Evolutionary conservation across 2,113 vertebrate genomes (phyloP).

Genomic region (Mesocricetus auratus): DNA sequence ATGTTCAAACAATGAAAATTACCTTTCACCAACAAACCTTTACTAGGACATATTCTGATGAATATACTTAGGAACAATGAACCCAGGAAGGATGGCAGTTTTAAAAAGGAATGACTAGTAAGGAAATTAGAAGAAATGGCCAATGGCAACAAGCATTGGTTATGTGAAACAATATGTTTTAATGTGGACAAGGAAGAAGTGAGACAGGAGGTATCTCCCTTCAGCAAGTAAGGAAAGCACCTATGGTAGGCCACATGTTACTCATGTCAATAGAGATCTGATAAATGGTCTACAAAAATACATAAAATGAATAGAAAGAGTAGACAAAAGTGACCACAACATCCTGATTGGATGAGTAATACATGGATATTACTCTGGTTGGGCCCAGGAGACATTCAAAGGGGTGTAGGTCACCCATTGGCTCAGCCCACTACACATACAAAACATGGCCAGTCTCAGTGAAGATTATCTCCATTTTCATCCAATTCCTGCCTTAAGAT

Average conservation of each 20-base stretch:
- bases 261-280: not conserved
- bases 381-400: not conserved
- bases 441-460: not conserved
- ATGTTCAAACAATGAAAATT: slow-evolving; percentile 30
- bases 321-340: not conserved
- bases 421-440: too few relatives aligned
- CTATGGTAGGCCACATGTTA: not conserved
- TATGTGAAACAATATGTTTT: not conserved
- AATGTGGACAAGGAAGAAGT: not conserved
- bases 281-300: not conserved
- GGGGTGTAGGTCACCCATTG: not conserved
- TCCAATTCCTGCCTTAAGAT: not conserved
- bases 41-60: slow-evolving; percentile 19
- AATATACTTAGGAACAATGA: not conserved
- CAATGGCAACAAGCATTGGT: not conserved
- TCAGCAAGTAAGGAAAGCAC: not conserved
- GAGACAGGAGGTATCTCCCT: not conserved
- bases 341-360: not conserved
- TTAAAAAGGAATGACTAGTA: not conserved
- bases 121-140: slow-evolving; percentile 11
- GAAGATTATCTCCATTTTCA: not conserved
- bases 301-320: not conserved
- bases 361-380: not conserved
- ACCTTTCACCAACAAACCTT: not conserved
- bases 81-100: not conserved